Base-by-base conservation (phyloP, 2,888 invertebrate genomes). In the Brachyptera risi region DNA sequence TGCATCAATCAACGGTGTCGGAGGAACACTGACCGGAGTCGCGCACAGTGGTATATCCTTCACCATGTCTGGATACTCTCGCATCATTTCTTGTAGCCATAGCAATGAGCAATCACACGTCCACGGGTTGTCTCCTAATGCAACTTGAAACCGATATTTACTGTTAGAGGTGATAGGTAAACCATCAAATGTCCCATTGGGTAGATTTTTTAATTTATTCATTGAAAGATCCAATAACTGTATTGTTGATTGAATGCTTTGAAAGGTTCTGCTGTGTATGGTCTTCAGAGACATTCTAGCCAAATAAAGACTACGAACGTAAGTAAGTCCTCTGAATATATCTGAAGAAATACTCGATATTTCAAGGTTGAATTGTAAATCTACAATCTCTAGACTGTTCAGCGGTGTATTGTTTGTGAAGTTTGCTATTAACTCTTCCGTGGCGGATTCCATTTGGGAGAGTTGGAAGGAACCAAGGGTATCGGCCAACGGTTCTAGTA, bases 111-210 rank as follows among this genome's bases (percentile, higher is more conserved):
- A 85, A 63, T 76, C 71, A 66, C 84, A 85, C 40, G 75, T 62
- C 82, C 81, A 84, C 0, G 69, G 69, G 69, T 84, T 84, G 21
- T 74, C 69, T 4, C 74, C 71, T 35, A 75, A 5, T 11, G n/a
- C n/a, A n/a, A n/a, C n/a, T n/a, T n/a, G n/a, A n/a, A n/a, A n/a
- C n/a, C n/a, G n/a, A n/a, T 17, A 7, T 21, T 9, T 17, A 21
- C 4, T 9, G 5, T 11, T 5, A 3, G 17, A 17, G 4, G 11
- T 42, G n/a, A n/a, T 21, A 4, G 11, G 17, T 3, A 59, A 56
- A 74, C 38, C 50, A 9, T 37, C 27, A n/a, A 64, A 57, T 13
- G 59, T 56, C 1, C 70, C 69, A 15, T 68, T 51, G 0, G 79
- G 75, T 44, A 83, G 61, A 0, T 74, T 75, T 0, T 67, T 64